Evolutionary conservation across 2,888 invertebrate genomes (phyloP).

Genomic region (Heliconius ethilla): DNA sequence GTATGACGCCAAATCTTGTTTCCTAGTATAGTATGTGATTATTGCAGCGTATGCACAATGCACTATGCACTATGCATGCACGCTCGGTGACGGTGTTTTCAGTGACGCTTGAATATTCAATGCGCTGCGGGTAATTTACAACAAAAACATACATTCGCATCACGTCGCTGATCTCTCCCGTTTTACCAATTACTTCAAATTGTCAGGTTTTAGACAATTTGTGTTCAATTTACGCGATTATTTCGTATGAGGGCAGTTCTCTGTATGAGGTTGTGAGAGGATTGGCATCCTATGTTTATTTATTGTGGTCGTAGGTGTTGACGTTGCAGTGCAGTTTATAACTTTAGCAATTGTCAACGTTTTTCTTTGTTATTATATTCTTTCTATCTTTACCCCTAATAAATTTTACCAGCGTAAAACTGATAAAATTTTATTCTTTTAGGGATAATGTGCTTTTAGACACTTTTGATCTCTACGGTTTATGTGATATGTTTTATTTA

Average conservation of each 20-base stretch:
- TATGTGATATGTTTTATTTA: no score
- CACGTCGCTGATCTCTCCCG: slow-evolving; percentile 12
- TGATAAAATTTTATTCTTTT: no score
- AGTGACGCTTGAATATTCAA: slow-evolving; percentile 38
- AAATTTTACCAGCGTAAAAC: no score
- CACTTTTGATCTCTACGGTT: no score
- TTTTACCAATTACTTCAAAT: slow-evolving; percentile 1
- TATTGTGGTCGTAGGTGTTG: no score
- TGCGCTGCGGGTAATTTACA: slow-evolving; percentile 34
- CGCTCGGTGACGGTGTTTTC: slow-evolving; percentile 32
- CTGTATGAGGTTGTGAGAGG: neutral
- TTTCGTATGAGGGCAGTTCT: neutral
- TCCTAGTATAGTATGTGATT: slow-evolving; percentile 36
- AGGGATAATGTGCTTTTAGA: no score
- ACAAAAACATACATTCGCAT: slow-evolving; percentile 36
- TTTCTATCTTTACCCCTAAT: no score
- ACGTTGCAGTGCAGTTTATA: no score
- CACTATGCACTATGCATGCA: slow-evolving; percentile 33
- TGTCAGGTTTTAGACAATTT: slow-evolving; percentile 2
- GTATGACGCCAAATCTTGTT: slow-evolving; percentile 41
- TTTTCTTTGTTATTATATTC: no score
- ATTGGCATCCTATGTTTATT: neutral
- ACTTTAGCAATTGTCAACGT: no score
- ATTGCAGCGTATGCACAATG: slow-evolving; percentile 35
- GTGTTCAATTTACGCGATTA: neutral